These are phyloP conservation scores for Serranus cabrilla DNA, from an alignment of 2,797 vertebrate genomes.

Conservation along the genomic window DNA sequence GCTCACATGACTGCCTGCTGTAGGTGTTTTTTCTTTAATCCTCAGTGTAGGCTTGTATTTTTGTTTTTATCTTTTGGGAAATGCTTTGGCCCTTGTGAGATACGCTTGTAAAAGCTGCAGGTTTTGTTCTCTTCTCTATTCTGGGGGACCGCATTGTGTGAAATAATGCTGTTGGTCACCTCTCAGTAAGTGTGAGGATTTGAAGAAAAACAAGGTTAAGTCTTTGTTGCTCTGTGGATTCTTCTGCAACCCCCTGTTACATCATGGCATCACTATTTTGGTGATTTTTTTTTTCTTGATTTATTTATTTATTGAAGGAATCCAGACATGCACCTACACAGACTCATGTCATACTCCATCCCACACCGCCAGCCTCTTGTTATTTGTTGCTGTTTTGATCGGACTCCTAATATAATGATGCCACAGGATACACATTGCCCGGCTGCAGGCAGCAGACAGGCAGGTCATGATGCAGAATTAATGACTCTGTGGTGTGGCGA, in stretches of 20 bases:
- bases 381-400: conserved; percentile 45
- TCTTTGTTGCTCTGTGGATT: conserved; percentile 8
- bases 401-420: conserved; percentile 52
- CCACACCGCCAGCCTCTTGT: not conserved
- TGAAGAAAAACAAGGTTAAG: conserved; percentile 18
- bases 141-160: conserved; percentile 13
- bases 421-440: conserved; percentile 50
- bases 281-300: not conserved
- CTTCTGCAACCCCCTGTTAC: not conserved
- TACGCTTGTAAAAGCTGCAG: conserved; percentile 6
- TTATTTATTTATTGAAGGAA: not conserved
- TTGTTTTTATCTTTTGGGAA: conserved; percentile 16
- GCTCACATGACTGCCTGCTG: conserved; percentile 29
- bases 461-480: conserved; percentile 61
- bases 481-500: conserved; percentile 46
- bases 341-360: conserved; percentile 3
- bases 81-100: conserved; percentile 16
- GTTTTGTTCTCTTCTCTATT: conserved; percentile 18
- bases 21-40: conserved; percentile 50
- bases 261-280: not conserved
- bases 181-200: conserved; percentile 22
- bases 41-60: conserved; percentile 29
- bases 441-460: conserved; percentile 46
- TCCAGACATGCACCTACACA: conserved; percentile 1
- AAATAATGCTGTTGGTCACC: conserved; percentile 35